A percentile compares a stretch with the other conserved stretches of the same genome.
phyloP scores from a whole-genome alignment of 1,140 invertebrate species.

The Delia radicum region DNA sequence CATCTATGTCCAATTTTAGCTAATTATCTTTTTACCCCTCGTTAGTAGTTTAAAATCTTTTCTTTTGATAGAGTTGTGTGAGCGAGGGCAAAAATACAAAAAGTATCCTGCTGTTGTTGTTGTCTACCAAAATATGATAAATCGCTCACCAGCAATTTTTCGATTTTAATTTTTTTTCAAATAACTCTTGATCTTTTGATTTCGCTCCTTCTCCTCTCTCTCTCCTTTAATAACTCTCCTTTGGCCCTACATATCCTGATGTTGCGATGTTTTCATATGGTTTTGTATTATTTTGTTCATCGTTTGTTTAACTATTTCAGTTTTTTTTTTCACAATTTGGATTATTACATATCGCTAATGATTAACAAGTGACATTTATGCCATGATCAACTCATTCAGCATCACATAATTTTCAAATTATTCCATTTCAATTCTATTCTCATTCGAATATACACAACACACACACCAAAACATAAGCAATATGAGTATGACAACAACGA shows the following conservation, averaged over 20 bases:
- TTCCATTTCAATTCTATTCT: neutral
- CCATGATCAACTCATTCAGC: neutral
- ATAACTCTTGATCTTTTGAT: neutral
- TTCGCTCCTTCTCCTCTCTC: no score
- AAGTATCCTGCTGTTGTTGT: neutral
- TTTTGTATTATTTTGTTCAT: neutral
- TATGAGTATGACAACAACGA: no score
- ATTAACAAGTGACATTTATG: neutral
- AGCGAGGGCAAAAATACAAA: neutral
- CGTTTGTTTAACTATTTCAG: constrained; percentile 4
- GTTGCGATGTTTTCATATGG: neutral
- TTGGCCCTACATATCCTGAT: neutral
- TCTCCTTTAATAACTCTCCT: no score
- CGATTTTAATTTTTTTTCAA: constrained; percentile 11
- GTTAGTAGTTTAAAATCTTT: no score
- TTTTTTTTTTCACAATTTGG: neutral
- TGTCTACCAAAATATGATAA: constrained; percentile 19
- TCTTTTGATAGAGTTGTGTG: no score
- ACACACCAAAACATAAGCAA: neutral
- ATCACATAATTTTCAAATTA: no score
- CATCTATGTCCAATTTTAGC: no score
- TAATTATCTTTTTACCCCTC: no score
- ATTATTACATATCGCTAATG: neutral
- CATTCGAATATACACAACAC: neutral
- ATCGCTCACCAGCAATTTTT: constrained; percentile 4